These are phyloP conservation scores for Bubo blakistoni DNA, from an alignment of 2,113 vertebrate genomes.

Conservation along the genomic window DNA sequence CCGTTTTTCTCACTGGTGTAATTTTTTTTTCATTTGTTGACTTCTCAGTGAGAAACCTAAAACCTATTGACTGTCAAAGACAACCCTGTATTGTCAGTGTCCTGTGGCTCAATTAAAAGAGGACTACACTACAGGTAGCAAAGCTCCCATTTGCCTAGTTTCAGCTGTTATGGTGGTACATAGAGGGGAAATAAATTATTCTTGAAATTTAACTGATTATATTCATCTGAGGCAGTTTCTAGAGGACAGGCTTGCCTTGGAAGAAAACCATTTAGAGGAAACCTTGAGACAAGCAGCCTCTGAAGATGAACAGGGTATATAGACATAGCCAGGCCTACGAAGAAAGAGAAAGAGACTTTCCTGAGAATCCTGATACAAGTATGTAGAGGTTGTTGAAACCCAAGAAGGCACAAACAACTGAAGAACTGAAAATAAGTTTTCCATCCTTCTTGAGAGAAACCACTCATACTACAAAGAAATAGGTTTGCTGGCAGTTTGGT, in stretches of 20 bases:
- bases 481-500: neutral
- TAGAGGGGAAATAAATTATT: neutral
- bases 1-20: neutral
- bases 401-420: neutral
- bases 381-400: neutral
- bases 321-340: neutral
- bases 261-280: neutral
- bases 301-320: neutral
- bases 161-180: neutral
- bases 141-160: neutral
- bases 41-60: neutral
- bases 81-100: neutral
- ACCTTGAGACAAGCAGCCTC: fast-evolving
- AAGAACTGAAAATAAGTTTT: neutral
- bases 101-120: neutral
- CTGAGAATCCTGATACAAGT: neutral
- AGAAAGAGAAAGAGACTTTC: neutral
- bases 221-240: neutral
- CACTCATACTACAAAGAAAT: neutral
- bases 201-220: neutral
- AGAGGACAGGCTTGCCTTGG: neutral
- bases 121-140: neutral
- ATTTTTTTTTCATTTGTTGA: neutral
- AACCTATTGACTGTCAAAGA: neutral
- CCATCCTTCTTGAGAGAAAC: neutral